phyloP scores from a whole-genome alignment of 30 jellyfish, hydroid and myxozoan species.

The Chrysaora quinquecirrha region DNA sequence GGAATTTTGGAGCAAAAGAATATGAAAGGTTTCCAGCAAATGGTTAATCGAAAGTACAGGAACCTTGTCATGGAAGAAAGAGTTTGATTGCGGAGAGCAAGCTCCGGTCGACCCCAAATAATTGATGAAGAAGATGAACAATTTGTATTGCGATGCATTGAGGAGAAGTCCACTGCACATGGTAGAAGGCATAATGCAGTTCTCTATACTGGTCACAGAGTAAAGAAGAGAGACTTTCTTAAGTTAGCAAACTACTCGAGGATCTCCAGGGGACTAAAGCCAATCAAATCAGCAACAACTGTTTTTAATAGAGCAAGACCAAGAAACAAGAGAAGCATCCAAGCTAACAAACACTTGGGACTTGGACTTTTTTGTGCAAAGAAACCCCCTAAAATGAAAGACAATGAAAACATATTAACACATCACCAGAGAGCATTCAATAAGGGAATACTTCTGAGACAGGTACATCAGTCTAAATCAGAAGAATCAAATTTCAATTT shows the following conservation, averaged over 20 bases:
- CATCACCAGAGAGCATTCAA: slow-evolving; percentile 12
- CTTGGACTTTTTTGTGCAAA: slow-evolving; percentile 10
- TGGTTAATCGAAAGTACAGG: background rate
- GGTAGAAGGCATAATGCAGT: slow-evolving; percentile 25
- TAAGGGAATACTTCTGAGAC: background rate
- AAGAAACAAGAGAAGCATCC: background rate
- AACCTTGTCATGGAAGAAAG: background rate
- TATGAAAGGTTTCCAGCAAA: background rate
- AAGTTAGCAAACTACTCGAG: background rate
- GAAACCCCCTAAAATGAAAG: slow-evolving; percentile 16
- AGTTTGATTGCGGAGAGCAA: background rate
- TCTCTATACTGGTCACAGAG: slow-evolving; percentile 9
- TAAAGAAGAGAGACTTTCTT: slow-evolving; percentile 20
- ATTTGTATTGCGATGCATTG: slow-evolving; percentile 11
- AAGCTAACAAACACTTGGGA: slow-evolving; percentile 8
- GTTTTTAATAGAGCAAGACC: slow-evolving; percentile 7
- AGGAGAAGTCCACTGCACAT: slow-evolving; percentile 9
- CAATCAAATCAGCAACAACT: slow-evolving; percentile 21
- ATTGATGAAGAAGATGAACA: slow-evolving; percentile 19
- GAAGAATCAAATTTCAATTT: slow-evolving; percentile 2
- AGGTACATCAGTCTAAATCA: background rate
- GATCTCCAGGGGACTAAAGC: background rate
- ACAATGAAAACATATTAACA: slow-evolving; percentile 9
- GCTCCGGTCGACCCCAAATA: slow-evolving; percentile 13
- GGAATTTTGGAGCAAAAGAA: background rate